Evolutionary conservation across 1,140 invertebrate genomes (phyloP).

Genomic region (Dendroctonus valens): DNA sequence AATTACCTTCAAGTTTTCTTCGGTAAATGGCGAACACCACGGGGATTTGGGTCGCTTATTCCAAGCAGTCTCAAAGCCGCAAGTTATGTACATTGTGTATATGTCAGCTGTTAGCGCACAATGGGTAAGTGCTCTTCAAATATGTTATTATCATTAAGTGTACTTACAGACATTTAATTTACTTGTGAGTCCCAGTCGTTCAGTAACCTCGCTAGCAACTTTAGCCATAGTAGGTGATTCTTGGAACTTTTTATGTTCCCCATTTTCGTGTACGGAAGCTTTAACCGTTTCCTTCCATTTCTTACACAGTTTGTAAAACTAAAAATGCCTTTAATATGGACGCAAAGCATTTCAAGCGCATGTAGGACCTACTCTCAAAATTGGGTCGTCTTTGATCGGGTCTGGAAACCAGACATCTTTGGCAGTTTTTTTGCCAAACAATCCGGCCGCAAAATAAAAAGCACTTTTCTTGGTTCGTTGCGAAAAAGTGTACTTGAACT

Average conservation of each 20-base stretch:
- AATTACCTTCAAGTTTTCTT: constrained; percentile 42
- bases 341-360: background rate
- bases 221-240: constrained; percentile 59
- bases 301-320: constrained; percentile 80
- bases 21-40: constrained; percentile 65
- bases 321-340: constrained; percentile 36
- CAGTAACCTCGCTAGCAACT: constrained; percentile 60
- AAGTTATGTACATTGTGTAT: constrained; percentile 67
- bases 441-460: constrained; percentile 66
- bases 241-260: constrained; percentile 42
- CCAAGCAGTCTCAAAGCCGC: constrained; percentile 80
- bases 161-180: constrained; percentile 38
- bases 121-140: background rate
- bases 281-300: constrained; percentile 73
- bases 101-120: constrained; percentile 61
- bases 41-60: constrained; percentile 62
- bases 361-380: constrained; percentile 63
- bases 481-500: constrained; percentile 75
- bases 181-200: constrained; percentile 51
- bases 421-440: constrained; percentile 66
- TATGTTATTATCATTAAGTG: background rate
- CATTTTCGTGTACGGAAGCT: constrained; percentile 67
- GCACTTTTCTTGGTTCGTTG: constrained; percentile 73
- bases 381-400: constrained; percentile 63
- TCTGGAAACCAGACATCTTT: constrained; percentile 62